phyloP scores from a whole-genome alignment of 2,888 invertebrate genomes.

The Drosophila quasianomalipes region DNA sequence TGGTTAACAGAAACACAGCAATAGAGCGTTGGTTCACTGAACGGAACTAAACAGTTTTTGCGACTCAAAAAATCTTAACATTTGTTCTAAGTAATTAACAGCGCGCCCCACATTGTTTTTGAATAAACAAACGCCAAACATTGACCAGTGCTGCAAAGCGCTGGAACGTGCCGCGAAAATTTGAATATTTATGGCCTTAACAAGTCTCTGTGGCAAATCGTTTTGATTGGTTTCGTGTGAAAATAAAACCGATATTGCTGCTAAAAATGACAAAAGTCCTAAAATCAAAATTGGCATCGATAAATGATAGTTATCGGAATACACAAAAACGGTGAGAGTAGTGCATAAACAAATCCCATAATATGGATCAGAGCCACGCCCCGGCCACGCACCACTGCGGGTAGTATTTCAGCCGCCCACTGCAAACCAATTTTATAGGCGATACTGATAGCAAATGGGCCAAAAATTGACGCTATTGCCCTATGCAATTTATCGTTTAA shows the following conservation, averaged over 20 bases:
- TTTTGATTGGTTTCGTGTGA: conserved; percentile 94
- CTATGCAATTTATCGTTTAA: conserved; percentile 90
- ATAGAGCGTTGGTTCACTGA: not conserved
- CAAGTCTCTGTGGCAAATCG: conserved; percentile 92
- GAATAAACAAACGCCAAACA: not conserved
- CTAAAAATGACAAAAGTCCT: conserved; percentile 90
- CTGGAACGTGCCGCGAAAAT: not conserved
- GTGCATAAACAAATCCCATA: conserved; percentile 93
- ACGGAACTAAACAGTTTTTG: not conserved
- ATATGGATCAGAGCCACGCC: conserved; percentile 94
- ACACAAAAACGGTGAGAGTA: conserved; percentile 93
- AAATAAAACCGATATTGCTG: conserved; percentile 91
- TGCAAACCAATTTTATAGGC: conserved; percentile 95
- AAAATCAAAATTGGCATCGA: conserved; percentile 82
- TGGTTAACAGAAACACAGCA: conserved; percentile 9
- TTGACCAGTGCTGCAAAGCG: conserved; percentile 2
- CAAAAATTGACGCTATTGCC: conserved; percentile 91
- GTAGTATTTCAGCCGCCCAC: conserved; percentile 94
- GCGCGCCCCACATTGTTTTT: not conserved
- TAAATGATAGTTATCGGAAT: conserved; percentile 86
- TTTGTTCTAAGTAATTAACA: not conserved
- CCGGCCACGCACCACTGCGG: conserved; percentile 94
- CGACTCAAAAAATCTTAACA: not conserved
- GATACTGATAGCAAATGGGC: conserved; percentile 93
- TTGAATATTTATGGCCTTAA: not conserved